A percentile compares a stretch with the other conserved stretches of the same genome.
Evolutionary conservation across 1,140 invertebrate genomes (phyloP).

Genomic region (Diabrotica undecimpunctata): DNA sequence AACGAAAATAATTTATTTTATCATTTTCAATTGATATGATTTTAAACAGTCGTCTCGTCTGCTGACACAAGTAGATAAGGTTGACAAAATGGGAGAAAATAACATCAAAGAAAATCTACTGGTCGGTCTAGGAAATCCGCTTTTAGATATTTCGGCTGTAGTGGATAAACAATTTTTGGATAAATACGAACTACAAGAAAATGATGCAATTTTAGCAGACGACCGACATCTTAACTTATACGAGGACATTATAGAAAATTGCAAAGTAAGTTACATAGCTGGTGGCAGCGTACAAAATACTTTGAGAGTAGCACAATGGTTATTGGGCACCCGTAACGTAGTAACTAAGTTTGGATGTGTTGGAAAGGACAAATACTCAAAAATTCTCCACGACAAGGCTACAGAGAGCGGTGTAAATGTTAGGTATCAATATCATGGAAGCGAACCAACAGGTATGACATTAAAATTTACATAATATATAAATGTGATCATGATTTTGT

Average conservation of each 20-base stretch:
- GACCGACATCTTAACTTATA: constrained; percentile 87
- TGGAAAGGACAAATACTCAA: constrained; percentile 87
- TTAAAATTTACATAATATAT: background rate
- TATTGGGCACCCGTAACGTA: constrained; percentile 75
- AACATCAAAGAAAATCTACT: constrained; percentile 68
- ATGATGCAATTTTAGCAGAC: constrained; percentile 94
- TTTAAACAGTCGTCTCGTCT: too few relatives aligned
- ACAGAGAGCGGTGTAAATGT: constrained; percentile 80
- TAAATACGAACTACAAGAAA: constrained; percentile 84
- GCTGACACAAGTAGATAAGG: too few relatives aligned
- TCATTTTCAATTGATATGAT: too few relatives aligned
- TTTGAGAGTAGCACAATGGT: constrained; percentile 90
- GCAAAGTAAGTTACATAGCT: constrained; percentile 85
- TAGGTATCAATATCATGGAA: constrained; percentile 74
- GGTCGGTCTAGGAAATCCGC: constrained; percentile 92
- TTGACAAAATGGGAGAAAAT: background rate
- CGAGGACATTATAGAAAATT: constrained; percentile 67
- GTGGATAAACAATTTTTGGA: constrained; percentile 75
- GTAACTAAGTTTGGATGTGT: constrained; percentile 92
- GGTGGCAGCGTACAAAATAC: constrained; percentile 96
- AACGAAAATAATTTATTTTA: too few relatives aligned
- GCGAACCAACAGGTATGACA: constrained; percentile 70
- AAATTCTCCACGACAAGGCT: constrained; percentile 81
- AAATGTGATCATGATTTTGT: too few relatives aligned
- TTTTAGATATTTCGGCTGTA: constrained; percentile 89